Evolutionary conservation across 2,888 invertebrate genomes (phyloP).

Genomic region (Andrena chrysosceles): DNA sequence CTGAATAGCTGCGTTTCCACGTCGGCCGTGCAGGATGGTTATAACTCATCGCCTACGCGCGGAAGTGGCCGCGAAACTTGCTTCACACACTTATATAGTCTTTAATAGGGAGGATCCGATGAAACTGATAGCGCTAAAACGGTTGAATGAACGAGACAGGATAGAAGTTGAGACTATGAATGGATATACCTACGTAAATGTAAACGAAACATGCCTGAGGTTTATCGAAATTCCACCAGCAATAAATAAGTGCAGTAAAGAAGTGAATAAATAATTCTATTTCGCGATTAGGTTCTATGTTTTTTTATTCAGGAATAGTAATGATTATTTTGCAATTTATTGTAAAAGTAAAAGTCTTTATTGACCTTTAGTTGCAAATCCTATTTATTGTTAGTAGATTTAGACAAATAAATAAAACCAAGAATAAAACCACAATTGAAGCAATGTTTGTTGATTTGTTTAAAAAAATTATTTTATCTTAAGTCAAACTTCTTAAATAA

Average conservation of each 20-base stretch:
- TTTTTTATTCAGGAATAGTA: no score
- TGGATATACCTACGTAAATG: not conserved
- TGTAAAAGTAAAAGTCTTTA: no score
- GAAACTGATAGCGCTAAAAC: constrained; percentile 46
- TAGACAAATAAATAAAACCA: no score
- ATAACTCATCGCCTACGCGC: constrained; percentile 63
- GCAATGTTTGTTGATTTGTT: no score
- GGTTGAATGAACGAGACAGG: constrained; percentile 36
- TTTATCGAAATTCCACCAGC: constrained; percentile 1
- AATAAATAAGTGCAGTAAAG: not conserved
- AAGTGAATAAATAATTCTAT: constrained; percentile 6
- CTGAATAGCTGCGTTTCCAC: constrained; percentile 39
- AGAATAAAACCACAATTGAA: no score
- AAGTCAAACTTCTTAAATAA: no score
- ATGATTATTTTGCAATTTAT: not conserved
- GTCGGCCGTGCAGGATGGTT: constrained; percentile 41
- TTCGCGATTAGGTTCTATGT: not conserved
- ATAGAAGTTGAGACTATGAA: not conserved
- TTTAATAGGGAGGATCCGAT: constrained; percentile 45
- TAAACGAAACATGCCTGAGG: not conserved
- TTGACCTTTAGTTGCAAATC: no score
- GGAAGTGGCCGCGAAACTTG: constrained; percentile 50
- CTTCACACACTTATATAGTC: constrained; percentile 29
- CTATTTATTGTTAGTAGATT: no score
- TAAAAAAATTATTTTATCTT: no score